phyloP scores from a whole-genome alignment of 1,140 invertebrate genomes.

The Leptinotarsa texana region DNA sequence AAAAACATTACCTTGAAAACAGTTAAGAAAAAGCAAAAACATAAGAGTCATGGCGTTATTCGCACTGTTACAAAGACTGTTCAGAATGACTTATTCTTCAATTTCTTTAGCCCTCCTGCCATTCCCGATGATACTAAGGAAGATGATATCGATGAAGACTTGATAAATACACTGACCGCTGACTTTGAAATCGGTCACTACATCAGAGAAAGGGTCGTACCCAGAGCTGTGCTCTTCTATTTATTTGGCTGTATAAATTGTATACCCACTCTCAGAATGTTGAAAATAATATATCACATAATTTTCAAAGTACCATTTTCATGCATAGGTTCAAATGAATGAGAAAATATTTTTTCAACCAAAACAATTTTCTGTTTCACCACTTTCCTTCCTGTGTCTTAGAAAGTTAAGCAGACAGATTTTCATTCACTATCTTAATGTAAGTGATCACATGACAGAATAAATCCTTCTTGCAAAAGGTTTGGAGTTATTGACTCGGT shows the following conservation, averaged over 20 bases:
- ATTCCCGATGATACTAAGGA: conserved; percentile 57
- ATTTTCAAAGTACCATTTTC: no score
- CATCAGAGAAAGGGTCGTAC: conserved; percentile 90
- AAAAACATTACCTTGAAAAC: conserved; percentile 89
- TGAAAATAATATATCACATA: not conserved
- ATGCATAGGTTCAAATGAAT: no score
- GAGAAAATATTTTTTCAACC: no score
- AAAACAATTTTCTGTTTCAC: no score
- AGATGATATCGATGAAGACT: conserved; percentile 75
- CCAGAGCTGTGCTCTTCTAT: conserved; percentile 72
- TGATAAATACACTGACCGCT: conserved; percentile 67
- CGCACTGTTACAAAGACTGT: conserved; percentile 94
- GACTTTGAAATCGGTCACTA: conserved; percentile 83
- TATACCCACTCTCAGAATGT: not conserved
- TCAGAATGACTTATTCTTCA: conserved; percentile 84
- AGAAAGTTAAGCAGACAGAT: no score
- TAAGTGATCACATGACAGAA: no score
- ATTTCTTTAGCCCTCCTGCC: no score
- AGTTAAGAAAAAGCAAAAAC: conserved; percentile 98
- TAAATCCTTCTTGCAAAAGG: no score
- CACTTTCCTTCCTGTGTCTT: no score
- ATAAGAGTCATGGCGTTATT: conserved; percentile 90
- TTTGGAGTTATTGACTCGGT: no score
- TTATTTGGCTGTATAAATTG: conserved; percentile 10
- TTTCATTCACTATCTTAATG: no score